Conservation (phyloP, 2,888 invertebrate genomes). For the Carabus problematicus region DNA sequence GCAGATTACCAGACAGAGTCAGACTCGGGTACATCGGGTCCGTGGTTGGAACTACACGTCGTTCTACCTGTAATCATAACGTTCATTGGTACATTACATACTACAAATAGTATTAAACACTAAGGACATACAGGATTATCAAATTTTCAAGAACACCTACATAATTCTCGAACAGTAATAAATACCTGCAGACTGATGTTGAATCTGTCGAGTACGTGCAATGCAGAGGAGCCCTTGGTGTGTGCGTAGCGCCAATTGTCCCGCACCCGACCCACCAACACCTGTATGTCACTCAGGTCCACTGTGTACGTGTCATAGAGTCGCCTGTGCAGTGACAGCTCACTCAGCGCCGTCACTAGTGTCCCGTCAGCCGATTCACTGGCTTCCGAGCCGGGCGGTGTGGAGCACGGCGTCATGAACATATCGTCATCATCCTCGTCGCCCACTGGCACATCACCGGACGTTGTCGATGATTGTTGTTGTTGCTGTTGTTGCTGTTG, state of each 20-base stretch:
- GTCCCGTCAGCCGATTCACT: conserved; percentile 57
- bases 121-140: too few species aligned
- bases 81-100: too few species aligned
- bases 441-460: too few species aligned
- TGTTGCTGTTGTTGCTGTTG: conserved; percentile 51
- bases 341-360: conserved; percentile 60
- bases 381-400: conserved; percentile 81
- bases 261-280: conserved; percentile 85
- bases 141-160: too few species aligned
- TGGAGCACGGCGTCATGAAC: conserved; percentile 86
- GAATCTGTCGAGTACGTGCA: conserved; percentile 84
- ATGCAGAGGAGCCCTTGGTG: conserved; percentile 79
- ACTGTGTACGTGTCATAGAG: conserved; percentile 81
- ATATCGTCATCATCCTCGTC: conserved; percentile 59
- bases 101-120: background rate
- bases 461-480: conserved; percentile 50
- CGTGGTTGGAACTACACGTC: conserved; percentile 79
- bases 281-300: conserved; percentile 83
- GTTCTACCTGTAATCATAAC: conserved; percentile 62
- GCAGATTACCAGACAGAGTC: conserved; percentile 84
- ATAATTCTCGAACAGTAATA: background rate
- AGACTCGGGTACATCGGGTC: conserved; percentile 89
- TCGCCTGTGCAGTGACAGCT: conserved; percentile 70
- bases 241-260: conserved; percentile 92
- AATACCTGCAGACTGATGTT: conserved; percentile 66